Conservation (phyloP, 1,140 invertebrate genomes). For the Lepeophtheirus salmonis region DNA sequence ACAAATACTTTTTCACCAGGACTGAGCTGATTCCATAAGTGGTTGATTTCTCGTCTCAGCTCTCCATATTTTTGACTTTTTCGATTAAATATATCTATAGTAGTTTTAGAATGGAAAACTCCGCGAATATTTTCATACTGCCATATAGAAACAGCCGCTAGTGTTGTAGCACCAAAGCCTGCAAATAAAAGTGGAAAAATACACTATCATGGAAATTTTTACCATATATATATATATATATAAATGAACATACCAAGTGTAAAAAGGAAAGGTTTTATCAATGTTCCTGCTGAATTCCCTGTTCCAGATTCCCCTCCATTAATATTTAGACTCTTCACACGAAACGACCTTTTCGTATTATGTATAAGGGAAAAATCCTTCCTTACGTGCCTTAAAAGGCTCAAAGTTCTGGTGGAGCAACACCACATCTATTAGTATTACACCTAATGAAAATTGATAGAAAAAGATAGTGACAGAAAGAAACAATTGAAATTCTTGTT, state of each 20-base stretch:
- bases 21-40: conserved; percentile 51
- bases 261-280: background rate
- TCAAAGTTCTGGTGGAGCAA: background rate
- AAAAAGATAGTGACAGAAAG: too few species aligned
- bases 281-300: background rate
- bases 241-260: background rate
- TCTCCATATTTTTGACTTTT: conserved; percentile 27
- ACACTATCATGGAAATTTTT: too few species aligned
- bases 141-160: conserved; percentile 57
- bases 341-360: background rate
- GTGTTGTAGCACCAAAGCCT: conserved; percentile 45
- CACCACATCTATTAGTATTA: background rate
- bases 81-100: conserved; percentile 20
- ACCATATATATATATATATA: too few species aligned
- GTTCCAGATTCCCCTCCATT: background rate
- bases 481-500: background rate
- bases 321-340: background rate
- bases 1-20: conserved; percentile 56
- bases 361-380: background rate
- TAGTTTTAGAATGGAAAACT: conserved; percentile 21
- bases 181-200: too few species aligned
- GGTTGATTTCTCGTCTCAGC: conserved; percentile 37
- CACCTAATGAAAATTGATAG: too few species aligned
- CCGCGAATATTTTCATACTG: conserved; percentile 62
- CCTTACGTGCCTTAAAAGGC: background rate